Evolutionary conservation across 1,140 invertebrate genomes (phyloP).

Genomic region (Pissodes strobi): DNA sequence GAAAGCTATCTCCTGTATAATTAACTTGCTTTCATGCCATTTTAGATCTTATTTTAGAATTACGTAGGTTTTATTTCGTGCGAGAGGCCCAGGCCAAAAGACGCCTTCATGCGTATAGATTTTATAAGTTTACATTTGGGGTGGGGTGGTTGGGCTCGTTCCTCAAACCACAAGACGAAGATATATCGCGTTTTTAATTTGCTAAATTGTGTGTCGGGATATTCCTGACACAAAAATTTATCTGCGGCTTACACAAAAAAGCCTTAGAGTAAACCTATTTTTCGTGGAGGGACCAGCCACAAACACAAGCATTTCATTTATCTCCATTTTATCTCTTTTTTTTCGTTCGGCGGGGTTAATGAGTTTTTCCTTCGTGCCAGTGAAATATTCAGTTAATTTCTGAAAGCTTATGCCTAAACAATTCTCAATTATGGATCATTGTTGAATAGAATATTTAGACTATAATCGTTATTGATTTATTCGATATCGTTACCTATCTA

Average conservation of each 20-base stretch:
- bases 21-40: constrained; percentile 53
- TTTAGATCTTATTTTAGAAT: constrained; percentile 51
- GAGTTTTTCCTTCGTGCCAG: constrained; percentile 24
- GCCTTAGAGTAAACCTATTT: constrained; percentile 29
- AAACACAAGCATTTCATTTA: constrained; percentile 26
- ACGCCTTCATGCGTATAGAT: constrained; percentile 51
- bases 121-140: constrained; percentile 50
- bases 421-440: too few species aligned
- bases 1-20: constrained; percentile 51
- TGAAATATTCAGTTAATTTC: constrained; percentile 13
- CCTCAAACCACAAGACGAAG: constrained; percentile 45
- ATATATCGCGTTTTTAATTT: constrained; percentile 47
- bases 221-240: constrained; percentile 34
- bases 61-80: constrained; percentile 48
- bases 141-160: constrained; percentile 12
- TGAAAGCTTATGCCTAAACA: too few species aligned
- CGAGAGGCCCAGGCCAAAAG: constrained; percentile 41
- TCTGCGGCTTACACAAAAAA: constrained; percentile 29
- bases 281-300: constrained; percentile 19
- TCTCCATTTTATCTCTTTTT: constrained; percentile 17
- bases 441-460: too few species aligned
- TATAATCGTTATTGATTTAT: too few species aligned
- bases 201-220: constrained; percentile 36
- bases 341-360: constrained; percentile 20
- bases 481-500: too few species aligned